Evolutionary conservation across 2,113 vertebrate genomes (phyloP).

Genomic region (Poeciliopsis prolifica): DNA sequence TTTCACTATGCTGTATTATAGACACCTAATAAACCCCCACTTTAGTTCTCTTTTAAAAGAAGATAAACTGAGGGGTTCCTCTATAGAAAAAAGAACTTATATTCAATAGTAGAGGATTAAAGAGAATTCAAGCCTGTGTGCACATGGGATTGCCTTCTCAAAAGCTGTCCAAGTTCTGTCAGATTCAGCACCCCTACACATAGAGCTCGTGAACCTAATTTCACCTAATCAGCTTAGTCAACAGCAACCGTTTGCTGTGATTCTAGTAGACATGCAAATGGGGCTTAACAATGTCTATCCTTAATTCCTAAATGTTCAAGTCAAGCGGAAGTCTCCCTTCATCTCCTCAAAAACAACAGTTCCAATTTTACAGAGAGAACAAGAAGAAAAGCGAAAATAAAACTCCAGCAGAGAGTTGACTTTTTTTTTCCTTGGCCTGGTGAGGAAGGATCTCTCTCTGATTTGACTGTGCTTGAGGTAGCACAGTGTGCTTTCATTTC

Average conservation of each 20-base stretch:
- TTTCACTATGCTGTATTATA: conserved; percentile 39
- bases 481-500: conserved; percentile 82
- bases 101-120: conserved; percentile 72
- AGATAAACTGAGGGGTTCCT: conserved; percentile 34
- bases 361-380: conserved; percentile 58
- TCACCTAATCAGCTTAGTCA: conserved; percentile 85
- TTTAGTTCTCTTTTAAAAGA: conserved; percentile 45
- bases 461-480: conserved; percentile 83
- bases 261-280: conserved; percentile 79
- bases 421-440: conserved; percentile 51
- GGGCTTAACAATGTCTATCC: conserved; percentile 79
- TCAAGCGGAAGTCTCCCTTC: conserved; percentile 72
- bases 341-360: conserved; percentile 78
- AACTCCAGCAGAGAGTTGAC: conserved; percentile 62
- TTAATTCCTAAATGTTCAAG: conserved; percentile 79
- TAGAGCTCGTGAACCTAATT: conserved; percentile 80
- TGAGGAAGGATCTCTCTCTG: conserved; percentile 75
- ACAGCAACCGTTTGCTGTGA: conserved; percentile 79
- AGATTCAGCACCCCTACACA: conserved; percentile 77
- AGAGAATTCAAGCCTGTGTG: conserved; percentile 68
- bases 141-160: conserved; percentile 73
- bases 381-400: conserved; percentile 43
- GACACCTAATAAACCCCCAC: conserved; percentile 46
- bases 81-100: conserved; percentile 41
- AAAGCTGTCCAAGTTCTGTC: conserved; percentile 79